Evolutionary conservation across 2,888 invertebrate genomes (phyloP), one percentile per base, ranked within the genome.

Genomic region (Plebejus melissa): DNA sequence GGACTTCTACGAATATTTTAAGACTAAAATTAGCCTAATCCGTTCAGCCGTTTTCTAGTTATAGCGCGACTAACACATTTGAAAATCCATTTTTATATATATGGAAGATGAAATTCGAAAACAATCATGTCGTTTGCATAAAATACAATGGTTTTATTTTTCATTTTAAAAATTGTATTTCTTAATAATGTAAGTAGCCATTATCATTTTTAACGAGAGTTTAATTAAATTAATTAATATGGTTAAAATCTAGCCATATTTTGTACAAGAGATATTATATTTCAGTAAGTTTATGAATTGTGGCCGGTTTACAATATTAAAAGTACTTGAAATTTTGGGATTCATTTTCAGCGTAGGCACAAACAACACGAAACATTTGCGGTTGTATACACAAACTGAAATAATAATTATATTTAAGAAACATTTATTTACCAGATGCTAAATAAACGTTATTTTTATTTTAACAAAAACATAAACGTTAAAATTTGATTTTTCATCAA

Each of bases 241-340:
- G 11, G 6, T 32, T 28, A 65, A 65, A 65, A 1, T 65, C 65
- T 13, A 32, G 5, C 32, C 28, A 5, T 11, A 32, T 32, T 65
- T 65, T 65, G 65, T 13, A 65, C 13, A 65, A 65, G 65, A 32
- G 22, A 58, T n/a, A 22, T 58, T 65, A 65, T 65, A 65, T 65
- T 16, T 65, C 16, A 65, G 32, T 22, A 65, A 65, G 32, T 65
- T 65, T 65, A 32, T 65, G 13, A 4, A 36, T 65, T 65, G 65
- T 65, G 32, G 65, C 65, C 32, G 32, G 60, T 65, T 22, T 32
- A 65, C 16, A 65, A 65, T 36, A 65, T 65, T 32, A 65, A 65
- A 65, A 65, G 32, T 65, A 32, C 32, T 32, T 11, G 65, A 65
- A 65, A 65, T 65, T 65, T 13, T 32, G 32, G 65, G 32, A 65